These are phyloP conservation scores for Tetragnatha montana DNA, from an alignment of 2,888 invertebrate genomes.

Conservation along the genomic window DNA sequence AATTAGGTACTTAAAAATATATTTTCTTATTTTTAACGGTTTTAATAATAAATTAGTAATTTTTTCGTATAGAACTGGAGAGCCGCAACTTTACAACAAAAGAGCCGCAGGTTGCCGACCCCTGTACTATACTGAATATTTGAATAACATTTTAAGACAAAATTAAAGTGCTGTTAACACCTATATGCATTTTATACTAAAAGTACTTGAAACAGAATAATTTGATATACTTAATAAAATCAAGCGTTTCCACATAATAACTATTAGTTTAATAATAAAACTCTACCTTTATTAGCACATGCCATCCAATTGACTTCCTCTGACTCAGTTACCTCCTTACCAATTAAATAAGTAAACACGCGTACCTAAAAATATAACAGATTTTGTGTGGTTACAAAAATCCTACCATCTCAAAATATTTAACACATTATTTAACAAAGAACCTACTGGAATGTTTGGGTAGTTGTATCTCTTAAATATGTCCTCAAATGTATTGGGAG, in stretches of 20 bases:
- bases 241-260: neutral
- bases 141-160: too few relatives aligned
- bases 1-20: too few relatives aligned
- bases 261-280: neutral
- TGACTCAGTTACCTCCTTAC: slow-evolving; percentile 94
- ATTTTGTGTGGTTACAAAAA: neutral
- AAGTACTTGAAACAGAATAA: neutral
- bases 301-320: slow-evolving; percentile 98
- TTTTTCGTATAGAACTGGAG: too few relatives aligned
- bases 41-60: too few relatives aligned
- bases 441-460: slow-evolving; percentile 82
- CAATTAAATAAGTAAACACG: slow-evolving; percentile 98
- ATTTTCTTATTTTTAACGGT: too few relatives aligned
- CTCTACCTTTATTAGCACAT: slow-evolving; percentile 93
- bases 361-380: slow-evolving; percentile 81
- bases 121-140: too few relatives aligned
- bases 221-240: neutral
- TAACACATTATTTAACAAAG: neutral
- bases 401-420: neutral
- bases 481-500: slow-evolving; percentile 94
- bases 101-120: too few relatives aligned
- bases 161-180: neutral
- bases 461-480: slow-evolving; percentile 94
- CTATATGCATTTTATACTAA: neutral
- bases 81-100: too few relatives aligned